Percentiles rank a stretch among this genome's conserved stretches.
These are phyloP conservation scores for Phoenicopterus ruber DNA, from an alignment of 2,113 vertebrate genomes.

Conservation along the genomic window DNA sequence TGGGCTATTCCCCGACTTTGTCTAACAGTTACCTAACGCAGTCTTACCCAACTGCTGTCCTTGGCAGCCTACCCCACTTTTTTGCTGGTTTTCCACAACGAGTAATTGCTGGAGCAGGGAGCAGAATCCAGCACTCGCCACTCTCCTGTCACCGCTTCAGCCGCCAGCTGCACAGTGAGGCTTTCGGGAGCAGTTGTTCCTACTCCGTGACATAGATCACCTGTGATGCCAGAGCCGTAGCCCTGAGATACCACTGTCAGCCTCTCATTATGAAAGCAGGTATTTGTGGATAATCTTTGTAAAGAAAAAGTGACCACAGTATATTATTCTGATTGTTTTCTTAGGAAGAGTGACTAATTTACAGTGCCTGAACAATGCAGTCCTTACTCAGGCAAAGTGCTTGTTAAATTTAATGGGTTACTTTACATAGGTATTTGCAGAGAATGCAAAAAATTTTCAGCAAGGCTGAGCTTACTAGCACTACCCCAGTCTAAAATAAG, in stretches of 20 bases:
- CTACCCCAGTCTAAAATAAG: background rate
- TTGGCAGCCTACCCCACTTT: background rate
- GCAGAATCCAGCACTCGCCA: fast-evolving
- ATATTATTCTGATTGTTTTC: background rate
- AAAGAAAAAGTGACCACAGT: background rate
- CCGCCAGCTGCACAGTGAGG: fast-evolving
- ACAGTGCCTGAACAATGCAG: background rate
- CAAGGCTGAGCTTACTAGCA: background rate
- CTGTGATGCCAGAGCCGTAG: background rate
- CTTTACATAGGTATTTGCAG: background rate
- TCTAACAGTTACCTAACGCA: background rate
- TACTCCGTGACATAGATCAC: background rate
- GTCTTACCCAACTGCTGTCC: background rate
- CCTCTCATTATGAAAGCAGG: background rate
- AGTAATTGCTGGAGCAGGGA: background rate
- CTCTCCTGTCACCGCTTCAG: background rate
- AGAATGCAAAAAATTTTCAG: background rate
- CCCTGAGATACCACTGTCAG: background rate
- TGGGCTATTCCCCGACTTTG: background rate
- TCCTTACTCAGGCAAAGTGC: background rate
- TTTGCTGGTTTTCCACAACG: background rate
- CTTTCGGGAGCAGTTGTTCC: background rate
- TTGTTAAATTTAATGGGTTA: background rate
- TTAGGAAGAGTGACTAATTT: background rate
- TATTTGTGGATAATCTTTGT: background rate